A percentile compares a stretch with the other conserved stretches of the same genome.
Evolutionary conservation across 53 echinoderm and acorn worm genomes (phyloP).

Genomic region (Stichopus horrens): DNA sequence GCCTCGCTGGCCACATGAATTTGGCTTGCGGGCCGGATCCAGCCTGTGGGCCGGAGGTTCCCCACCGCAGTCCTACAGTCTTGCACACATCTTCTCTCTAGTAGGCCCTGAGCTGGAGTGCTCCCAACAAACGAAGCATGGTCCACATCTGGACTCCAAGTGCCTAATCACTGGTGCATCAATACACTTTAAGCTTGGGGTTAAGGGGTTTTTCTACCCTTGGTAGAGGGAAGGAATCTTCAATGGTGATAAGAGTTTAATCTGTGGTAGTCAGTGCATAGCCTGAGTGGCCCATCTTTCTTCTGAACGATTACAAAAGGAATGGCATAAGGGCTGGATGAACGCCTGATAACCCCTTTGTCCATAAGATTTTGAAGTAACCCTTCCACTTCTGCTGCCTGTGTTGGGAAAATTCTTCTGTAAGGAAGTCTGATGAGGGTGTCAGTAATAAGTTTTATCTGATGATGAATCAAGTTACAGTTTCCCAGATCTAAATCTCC

Average conservation of each 20-base stretch:
- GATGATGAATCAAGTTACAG: neutral
- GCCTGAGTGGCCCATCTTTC: conserved; percentile 19
- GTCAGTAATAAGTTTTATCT: neutral
- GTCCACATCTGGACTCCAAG: no score
- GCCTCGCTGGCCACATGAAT: no score
- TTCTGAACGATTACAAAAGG: conserved; percentile 32
- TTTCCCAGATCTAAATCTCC: conserved; percentile 28
- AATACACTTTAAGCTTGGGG: no score
- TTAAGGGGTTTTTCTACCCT: neutral
- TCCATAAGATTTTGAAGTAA: conserved; percentile 40
- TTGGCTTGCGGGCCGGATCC: no score
- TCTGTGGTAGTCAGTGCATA: conserved; percentile 29
- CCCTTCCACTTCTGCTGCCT: conserved; percentile 35
- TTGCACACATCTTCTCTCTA: no score
- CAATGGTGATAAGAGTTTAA: conserved; percentile 17
- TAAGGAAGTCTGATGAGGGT: no score
- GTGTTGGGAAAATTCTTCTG: neutral
- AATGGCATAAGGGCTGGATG: conserved; percentile 32
- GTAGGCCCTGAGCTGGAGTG: no score
- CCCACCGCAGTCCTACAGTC: no score
- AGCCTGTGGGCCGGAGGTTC: no score
- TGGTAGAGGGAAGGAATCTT: conserved; percentile 31
- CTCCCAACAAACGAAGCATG: no score
- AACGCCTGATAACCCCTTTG: conserved; percentile 15
- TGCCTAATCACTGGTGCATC: no score